Conservation (phyloP, 2,113 vertebrate genomes). For the Chinchilla lanigera region DNA sequence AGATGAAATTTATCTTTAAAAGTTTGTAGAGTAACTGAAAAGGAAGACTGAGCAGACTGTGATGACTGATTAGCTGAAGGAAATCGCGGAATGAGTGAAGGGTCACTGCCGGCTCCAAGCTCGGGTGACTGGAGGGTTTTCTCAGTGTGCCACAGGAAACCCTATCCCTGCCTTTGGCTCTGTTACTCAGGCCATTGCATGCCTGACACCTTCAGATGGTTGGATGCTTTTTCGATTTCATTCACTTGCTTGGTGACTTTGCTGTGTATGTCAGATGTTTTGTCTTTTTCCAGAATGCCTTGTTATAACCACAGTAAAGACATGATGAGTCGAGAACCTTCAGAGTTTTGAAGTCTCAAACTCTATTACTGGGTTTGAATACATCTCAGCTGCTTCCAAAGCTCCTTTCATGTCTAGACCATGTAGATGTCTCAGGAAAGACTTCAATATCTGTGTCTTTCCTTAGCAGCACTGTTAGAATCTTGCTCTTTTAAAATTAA, state of each 20-base stretch:
- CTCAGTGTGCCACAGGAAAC: not conserved
- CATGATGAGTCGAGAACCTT: constrained; percentile 9
- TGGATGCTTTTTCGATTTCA: not conserved
- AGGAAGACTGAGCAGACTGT: constrained; percentile 13
- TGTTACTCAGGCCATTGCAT: not conserved
- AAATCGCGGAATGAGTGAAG: not conserved
- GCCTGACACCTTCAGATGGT: not conserved
- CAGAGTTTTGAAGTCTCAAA: not conserved
- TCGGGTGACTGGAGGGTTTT: not conserved
- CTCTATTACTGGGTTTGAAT: not conserved
- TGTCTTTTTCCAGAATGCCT: constrained; percentile 19
- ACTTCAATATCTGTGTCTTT: not conserved
- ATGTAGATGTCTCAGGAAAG: not conserved
- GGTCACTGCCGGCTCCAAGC: not conserved
- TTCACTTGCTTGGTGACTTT: not conserved
- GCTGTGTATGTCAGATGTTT: not conserved
- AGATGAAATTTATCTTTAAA: not conserved
- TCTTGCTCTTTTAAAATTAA: not conserved
- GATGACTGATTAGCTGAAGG: constrained; percentile 48
- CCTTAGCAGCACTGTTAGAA: not conserved
- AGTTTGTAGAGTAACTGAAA: constrained; percentile 42
- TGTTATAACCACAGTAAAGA: not conserved
- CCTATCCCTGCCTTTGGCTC: not conserved
- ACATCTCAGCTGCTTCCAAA: not conserved
- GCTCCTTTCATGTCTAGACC: constrained; percentile 39